Evolutionary conservation across 2,113 vertebrate species (phyloP).

Genomic region (Atractosteus spatula): DNA sequence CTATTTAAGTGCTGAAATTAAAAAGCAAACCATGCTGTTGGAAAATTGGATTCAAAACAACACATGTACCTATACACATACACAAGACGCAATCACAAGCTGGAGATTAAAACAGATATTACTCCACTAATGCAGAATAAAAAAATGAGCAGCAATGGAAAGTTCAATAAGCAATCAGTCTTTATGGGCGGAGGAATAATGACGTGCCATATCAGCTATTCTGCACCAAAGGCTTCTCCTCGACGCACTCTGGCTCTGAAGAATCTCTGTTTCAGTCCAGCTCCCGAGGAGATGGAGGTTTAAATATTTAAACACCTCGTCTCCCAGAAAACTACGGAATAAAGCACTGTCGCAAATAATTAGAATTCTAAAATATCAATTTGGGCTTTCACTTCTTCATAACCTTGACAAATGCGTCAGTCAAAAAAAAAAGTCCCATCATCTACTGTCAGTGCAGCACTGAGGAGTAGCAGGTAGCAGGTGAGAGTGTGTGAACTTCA

Average conservation of each 20-base stretch:
- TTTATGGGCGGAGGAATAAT: constrained; percentile 26
- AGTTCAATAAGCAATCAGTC: constrained; percentile 41
- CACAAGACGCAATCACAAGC: background rate
- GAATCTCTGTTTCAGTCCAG: constrained; percentile 33
- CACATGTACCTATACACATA: background rate
- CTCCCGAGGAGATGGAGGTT: constrained; percentile 38
- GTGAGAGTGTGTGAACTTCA: constrained; percentile 12
- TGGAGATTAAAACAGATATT: constrained; percentile 3
- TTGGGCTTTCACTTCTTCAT: constrained; percentile 38
- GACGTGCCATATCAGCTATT: constrained; percentile 20
- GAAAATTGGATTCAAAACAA: constrained; percentile 11
- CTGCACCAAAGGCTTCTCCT: background rate
- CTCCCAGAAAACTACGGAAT: constrained; percentile 23
- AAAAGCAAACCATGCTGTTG: background rate
- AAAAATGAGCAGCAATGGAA: constrained; percentile 1
- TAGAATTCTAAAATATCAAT: constrained; percentile 54
- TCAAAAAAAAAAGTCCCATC: constrained; percentile 31
- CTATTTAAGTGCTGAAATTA: constrained; percentile 16
- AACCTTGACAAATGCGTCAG: constrained; percentile 29
- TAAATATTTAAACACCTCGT: constrained; percentile 55
- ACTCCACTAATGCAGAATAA: constrained; percentile 8
- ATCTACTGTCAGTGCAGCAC: constrained; percentile 6
- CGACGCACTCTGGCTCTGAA: constrained; percentile 26
- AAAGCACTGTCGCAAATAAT: constrained; percentile 44
- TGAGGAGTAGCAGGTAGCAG: constrained; percentile 15